phyloP scores from a whole-genome alignment of 2,888 invertebrate species.

The Synergus gifuensis region DNA sequence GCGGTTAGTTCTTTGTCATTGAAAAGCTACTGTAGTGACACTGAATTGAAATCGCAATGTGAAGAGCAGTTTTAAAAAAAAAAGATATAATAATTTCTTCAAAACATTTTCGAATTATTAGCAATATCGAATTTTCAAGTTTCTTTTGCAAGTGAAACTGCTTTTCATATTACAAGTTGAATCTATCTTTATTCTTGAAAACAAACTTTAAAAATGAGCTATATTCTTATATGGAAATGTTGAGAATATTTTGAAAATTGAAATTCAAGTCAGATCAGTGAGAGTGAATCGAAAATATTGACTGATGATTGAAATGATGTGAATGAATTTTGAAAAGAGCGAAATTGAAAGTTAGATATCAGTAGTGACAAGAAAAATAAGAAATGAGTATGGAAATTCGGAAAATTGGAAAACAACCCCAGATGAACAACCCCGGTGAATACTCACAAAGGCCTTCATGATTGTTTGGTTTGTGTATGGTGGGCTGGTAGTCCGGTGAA shows the following conservation, averaged over 20 bases:
- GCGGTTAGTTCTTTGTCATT: constrained; percentile 5
- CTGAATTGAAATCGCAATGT: background rate
- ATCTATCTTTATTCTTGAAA: background rate
- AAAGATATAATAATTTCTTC: background rate
- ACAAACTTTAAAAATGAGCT: background rate
- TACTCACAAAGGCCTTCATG: constrained; percentile 78
- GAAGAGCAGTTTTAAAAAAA: background rate
- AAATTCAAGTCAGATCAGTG: too few relatives aligned
- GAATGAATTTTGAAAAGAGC: background rate
- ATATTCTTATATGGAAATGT: background rate
- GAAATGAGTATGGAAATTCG: constrained; percentile 2
- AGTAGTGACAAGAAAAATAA: constrained; percentile 1
- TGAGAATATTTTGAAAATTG: too few relatives aligned
- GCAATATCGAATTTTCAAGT: background rate
- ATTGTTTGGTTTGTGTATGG: constrained; percentile 77
- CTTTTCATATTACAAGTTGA: background rate
- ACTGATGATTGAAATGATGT: background rate
- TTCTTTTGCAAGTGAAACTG: background rate
- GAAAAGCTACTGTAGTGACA: background rate
- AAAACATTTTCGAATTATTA: too few relatives aligned
- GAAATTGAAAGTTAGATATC: background rate
- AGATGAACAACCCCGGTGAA: constrained; percentile 56
- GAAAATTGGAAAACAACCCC: constrained; percentile 43
- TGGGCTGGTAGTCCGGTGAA: constrained; percentile 78
- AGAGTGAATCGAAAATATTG: too few relatives aligned